Conservation (phyloP, 2,888 invertebrate genomes). For the Parasteatoda lunata region DNA sequence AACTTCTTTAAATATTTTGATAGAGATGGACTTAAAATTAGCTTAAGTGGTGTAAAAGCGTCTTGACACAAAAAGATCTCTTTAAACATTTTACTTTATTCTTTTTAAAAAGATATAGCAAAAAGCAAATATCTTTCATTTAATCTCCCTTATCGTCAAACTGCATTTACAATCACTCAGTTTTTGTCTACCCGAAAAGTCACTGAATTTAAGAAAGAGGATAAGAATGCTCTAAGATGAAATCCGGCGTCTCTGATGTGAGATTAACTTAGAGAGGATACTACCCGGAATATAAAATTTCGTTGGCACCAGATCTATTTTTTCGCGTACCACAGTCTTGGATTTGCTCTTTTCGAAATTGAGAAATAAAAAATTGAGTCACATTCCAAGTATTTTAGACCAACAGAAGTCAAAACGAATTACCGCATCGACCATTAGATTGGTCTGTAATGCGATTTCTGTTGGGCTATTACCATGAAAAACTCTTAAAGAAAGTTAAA, state of each 20-base stretch:
- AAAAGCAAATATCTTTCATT: constrained; percentile 27
- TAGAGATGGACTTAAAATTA: too few relatives aligned
- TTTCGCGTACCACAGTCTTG: constrained; percentile 30
- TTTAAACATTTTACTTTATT: too few relatives aligned
- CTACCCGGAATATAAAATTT: constrained; percentile 52
- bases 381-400: constrained; percentile 35
- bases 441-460: constrained; percentile 54
- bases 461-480: constrained; percentile 56
- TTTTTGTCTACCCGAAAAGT: constrained; percentile 5
- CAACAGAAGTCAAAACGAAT: constrained; percentile 49
- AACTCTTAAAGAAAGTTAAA: constrained; percentile 41
- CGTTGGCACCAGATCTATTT: constrained; percentile 40
- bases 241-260: constrained; percentile 54
- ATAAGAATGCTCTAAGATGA: constrained; percentile 46
- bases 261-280: constrained; percentile 51
- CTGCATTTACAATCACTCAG: constrained; percentile 19
- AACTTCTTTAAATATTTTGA: too few relatives aligned
- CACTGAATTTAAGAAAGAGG: constrained; percentile 42
- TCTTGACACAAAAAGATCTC: too few relatives aligned
- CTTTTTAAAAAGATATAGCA: background rate
- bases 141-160: constrained; percentile 48
- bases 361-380: constrained; percentile 65
- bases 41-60: too few relatives aligned
- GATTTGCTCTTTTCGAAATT: constrained; percentile 41
- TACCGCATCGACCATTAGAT: constrained; percentile 63